phyloP scores from a whole-genome alignment of 2,797 vertebrate genomes.

The Hybognathus amarus region DNA sequence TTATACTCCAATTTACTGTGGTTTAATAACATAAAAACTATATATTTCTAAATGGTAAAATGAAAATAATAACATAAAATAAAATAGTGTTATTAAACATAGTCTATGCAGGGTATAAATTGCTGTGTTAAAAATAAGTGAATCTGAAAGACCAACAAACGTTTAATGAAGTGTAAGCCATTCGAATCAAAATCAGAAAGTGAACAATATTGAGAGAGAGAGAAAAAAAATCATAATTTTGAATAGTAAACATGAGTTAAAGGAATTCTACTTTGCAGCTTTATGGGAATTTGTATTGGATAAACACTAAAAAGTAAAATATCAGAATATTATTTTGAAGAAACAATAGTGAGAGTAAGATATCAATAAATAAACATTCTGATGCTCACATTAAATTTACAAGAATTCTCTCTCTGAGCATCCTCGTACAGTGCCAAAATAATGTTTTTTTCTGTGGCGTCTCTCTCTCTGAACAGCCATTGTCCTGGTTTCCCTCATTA shows the following conservation, averaged over 20 bases:
- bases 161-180: too few relatives aligned
- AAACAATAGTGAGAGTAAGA: not conserved
- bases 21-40: too few relatives aligned
- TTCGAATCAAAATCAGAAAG: not conserved
- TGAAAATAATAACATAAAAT: not conserved
- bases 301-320: not conserved
- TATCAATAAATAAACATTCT: not conserved
- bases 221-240: not conserved
- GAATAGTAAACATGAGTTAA: not conserved
- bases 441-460: conserved; percentile 36
- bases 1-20: not conserved
- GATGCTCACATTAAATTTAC: not conserved
- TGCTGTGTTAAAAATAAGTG: too few relatives aligned
- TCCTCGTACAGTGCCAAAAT: conserved; percentile 26
- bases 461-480: conserved; percentile 48
- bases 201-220: not conserved
- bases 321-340: not conserved
- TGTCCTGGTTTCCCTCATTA: conserved; percentile 56
- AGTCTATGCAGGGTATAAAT: too few relatives aligned
- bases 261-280: not conserved
- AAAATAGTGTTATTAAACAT: not conserved
- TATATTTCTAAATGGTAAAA: not conserved
- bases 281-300: not conserved
- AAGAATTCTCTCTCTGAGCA: conserved; percentile 3
- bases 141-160: too few relatives aligned